Evolutionary conservation across 2,888 invertebrate genomes (phyloP), one percentile per base, ranked within the genome.

Genomic region (Andricus curvator): DNA sequence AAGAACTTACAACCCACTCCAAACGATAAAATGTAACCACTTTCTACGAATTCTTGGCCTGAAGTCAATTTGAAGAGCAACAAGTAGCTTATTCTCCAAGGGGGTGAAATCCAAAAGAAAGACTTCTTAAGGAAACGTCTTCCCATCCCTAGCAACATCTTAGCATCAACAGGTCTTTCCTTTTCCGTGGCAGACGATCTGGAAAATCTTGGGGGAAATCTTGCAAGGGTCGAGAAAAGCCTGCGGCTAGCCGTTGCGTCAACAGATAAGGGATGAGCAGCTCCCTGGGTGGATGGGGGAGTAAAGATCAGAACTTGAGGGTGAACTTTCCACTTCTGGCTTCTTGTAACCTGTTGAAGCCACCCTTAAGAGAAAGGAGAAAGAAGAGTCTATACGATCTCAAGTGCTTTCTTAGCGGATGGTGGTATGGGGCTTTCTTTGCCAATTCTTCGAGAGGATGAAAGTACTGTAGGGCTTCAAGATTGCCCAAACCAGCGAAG

Each of bases 341-440:
- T 88, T 90, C 90, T 90, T 90, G 88, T 89, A 91, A 92, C 90
- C 92, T 91, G 91, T 91, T 91, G 91, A 88, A 87, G 89, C 87
- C 83, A 85, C 86, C 88, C 86, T 88, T 84, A 67, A 56, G 83
- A 84, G 81, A 81, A 62, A 80, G 60, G 79, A 41, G 78, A 84
- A 78, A 80, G 81, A 82, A 81, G 85, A 83, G 82, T 80, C 81
- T 60, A n/a, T 60, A 56, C 56, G 84, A 88, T 89, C 88, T 88
- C 90, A 89, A 91, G 89, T 89, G 89, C 88, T 89, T 90, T 90
- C 91, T 90, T 89, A 88, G 87, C 83, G 56, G 65, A 77, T 68
- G 60, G n/a, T 66, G 56, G 82, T 25, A 41, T 33, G 77, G 78
- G 82, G 84, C 82, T 82, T 84, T 83, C 82, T 82, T 82, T 81